Evolutionary conservation across 1,140 invertebrate species (phyloP).

Genomic region (Ceratosolen solmsi): DNA sequence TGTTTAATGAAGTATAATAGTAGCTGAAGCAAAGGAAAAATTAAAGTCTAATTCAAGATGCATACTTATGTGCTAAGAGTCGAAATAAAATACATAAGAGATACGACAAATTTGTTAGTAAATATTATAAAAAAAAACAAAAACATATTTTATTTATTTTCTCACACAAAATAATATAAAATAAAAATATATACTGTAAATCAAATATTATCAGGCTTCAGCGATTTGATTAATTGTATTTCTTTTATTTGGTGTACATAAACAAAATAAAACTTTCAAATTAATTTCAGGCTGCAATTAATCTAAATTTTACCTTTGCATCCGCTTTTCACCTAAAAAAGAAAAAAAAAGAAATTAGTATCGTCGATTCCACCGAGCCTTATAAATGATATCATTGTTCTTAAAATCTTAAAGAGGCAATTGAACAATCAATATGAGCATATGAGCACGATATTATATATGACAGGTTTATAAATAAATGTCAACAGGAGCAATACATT

Average conservation of each 20-base stretch:
- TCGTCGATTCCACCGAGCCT: too few relatives aligned
- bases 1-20: slow-evolving; percentile 5
- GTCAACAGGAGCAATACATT: slow-evolving; percentile 2
- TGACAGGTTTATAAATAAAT: slow-evolving; percentile 24
- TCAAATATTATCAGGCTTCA: background rate
- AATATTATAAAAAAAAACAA: slow-evolving; percentile 34
- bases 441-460: too few relatives aligned
- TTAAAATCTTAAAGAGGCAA: background rate
- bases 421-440: too few relatives aligned
- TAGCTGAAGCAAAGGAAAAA: slow-evolving; percentile 45
- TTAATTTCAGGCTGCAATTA: slow-evolving; percentile 19
- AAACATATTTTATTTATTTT: slow-evolving; percentile 32
- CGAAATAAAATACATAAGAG: slow-evolving; percentile 17
- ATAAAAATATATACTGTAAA: slow-evolving; percentile 35
- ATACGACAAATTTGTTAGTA: slow-evolving; percentile 33
- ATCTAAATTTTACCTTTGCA: slow-evolving; percentile 32
- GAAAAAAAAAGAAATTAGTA: slow-evolving; percentile 30
- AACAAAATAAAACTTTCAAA: slow-evolving; percentile 3
- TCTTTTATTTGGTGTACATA: background rate
- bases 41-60: slow-evolving; percentile 34
- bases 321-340: slow-evolving; percentile 48
- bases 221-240: slow-evolving; percentile 6
- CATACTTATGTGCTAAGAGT: slow-evolving; percentile 22
- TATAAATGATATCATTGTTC: too few relatives aligned
- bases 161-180: slow-evolving; percentile 37